Evolutionary conservation across 2,888 invertebrate genomes (phyloP).

Genomic region (Julus scanicus): DNA sequence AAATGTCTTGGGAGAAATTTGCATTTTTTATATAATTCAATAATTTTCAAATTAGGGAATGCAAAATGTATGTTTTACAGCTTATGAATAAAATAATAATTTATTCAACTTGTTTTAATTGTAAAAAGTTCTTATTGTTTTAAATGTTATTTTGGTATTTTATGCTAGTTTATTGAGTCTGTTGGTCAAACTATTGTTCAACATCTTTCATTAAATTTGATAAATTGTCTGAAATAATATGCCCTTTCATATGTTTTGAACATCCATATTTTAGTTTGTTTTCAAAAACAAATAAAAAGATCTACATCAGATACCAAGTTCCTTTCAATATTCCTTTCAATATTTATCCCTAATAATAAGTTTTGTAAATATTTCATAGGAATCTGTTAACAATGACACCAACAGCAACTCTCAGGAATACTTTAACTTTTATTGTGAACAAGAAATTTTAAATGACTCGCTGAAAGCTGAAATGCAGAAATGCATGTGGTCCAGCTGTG

Average conservation of each 20-base stretch:
- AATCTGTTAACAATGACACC: not conserved
- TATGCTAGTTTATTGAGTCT: not conserved
- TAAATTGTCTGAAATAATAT: not conserved
- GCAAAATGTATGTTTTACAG: too few species aligned
- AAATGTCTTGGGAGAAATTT: too few species aligned
- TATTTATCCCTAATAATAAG: not conserved
- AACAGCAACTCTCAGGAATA: slow-evolving; percentile 14
- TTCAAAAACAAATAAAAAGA: not conserved
- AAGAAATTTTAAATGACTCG: not conserved
- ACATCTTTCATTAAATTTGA: not conserved
- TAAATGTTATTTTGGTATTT: not conserved
- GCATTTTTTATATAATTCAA: not conserved
- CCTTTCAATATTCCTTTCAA: not conserved
- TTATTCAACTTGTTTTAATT: too few species aligned
- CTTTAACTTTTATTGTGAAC: not conserved
- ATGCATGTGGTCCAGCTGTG: slow-evolving; percentile 54
- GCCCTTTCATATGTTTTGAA: not conserved
- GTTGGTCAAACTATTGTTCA: not conserved
- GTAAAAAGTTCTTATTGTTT: not conserved
- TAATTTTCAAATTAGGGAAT: too few species aligned
- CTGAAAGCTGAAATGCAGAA: slow-evolving; percentile 23
- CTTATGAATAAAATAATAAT: too few species aligned
- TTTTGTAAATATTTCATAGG: not conserved
- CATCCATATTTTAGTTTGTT: not conserved
- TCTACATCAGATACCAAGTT: not conserved